Evolutionary conservation across 2,113 vertebrate species (phyloP).

Genomic region (Percina caprodes): DNA sequence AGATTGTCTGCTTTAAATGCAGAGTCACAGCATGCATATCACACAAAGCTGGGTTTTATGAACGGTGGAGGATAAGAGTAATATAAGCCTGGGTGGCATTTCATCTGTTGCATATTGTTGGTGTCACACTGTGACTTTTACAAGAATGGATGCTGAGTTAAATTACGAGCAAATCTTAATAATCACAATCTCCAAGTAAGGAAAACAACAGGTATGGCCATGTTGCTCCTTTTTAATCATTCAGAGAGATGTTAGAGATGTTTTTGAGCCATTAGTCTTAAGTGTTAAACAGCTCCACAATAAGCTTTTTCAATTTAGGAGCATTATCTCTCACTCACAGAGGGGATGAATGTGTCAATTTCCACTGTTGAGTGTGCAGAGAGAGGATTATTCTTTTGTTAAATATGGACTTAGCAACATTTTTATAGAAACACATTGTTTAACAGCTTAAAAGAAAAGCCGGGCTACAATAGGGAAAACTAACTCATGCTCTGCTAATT

Average conservation of each 20-base stretch:
- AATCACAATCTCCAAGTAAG: constrained; percentile 18
- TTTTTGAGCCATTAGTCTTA: constrained; percentile 4
- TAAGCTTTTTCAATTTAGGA: background rate
- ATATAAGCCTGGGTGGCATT: constrained; percentile 43
- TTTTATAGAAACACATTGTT: background rate
- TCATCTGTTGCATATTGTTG: constrained; percentile 53
- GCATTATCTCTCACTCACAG: constrained; percentile 7
- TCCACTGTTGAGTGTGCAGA: background rate
- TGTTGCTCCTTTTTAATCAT: constrained; percentile 4
- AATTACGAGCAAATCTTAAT: constrained; percentile 34
- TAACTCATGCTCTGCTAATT: background rate
- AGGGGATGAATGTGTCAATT: background rate
- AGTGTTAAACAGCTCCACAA: background rate
- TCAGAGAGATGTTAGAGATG: background rate
- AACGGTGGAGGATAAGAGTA: constrained; percentile 41
- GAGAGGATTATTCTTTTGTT: background rate
- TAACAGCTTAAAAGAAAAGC: background rate
- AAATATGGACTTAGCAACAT: background rate
- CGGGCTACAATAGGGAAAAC: background rate
- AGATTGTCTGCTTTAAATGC: constrained; percentile 52
- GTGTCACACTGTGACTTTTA: constrained; percentile 44
- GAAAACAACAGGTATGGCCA: constrained; percentile 33
- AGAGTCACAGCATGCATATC: constrained; percentile 40
- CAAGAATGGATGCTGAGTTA: constrained; percentile 32
- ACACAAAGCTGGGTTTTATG: constrained; percentile 52